Evolutionary conservation across 1,140 invertebrate species (phyloP).

Genomic region (Atta texana): DNA sequence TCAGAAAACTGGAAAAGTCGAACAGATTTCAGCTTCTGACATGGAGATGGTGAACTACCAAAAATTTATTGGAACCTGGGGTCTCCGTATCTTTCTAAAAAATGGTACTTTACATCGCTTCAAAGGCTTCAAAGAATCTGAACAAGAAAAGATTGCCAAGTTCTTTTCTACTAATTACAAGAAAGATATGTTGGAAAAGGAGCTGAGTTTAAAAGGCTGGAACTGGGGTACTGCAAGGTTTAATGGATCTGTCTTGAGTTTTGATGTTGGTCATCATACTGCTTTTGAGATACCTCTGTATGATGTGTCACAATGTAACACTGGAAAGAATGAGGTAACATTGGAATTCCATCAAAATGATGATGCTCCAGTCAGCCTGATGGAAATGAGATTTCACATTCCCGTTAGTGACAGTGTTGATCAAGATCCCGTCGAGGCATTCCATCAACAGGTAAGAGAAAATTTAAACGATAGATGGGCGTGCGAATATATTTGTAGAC

Average conservation of each 20-base stretch:
- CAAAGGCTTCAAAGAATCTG: constrained; percentile 97
- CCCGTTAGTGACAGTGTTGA: constrained; percentile 94
- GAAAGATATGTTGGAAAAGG: constrained; percentile 95
- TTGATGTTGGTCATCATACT: constrained; percentile 95
- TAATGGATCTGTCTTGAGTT: constrained; percentile 95
- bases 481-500: neutral
- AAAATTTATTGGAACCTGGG: constrained; percentile 95
- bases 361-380: constrained; percentile 97
- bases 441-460: constrained; percentile 91
- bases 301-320: constrained; percentile 98
- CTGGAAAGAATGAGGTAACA: constrained; percentile 99
- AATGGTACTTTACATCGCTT: constrained; percentile 97
- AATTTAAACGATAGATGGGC: neutral
- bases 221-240: constrained; percentile 99
- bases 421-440: constrained; percentile 96
- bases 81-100: constrained; percentile 95
- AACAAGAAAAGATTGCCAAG: constrained; percentile 94
- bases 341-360: constrained; percentile 99
- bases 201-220: constrained; percentile 98
- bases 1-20: constrained; percentile 98
- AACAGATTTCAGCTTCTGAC: constrained; percentile 94
- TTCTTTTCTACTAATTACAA: constrained; percentile 95
- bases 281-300: constrained; percentile 98
- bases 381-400: constrained; percentile 99
- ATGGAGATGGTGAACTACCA: constrained; percentile 97